Conservation (phyloP, 2,888 invertebrate species). For the Drosophila aldrichi region DNA sequence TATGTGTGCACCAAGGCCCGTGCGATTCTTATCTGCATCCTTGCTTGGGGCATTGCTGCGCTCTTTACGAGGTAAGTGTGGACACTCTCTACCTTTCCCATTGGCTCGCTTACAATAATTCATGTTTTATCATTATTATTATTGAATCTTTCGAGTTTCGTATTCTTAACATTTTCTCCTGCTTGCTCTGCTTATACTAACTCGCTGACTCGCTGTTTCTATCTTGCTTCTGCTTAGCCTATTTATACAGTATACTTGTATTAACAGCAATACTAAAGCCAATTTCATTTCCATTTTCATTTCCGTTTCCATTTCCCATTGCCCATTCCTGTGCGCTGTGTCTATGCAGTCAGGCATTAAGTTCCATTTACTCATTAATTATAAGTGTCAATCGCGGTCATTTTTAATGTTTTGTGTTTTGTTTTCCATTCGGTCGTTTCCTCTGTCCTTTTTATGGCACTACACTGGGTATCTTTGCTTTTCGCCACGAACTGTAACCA, state of each 20-base stretch:
- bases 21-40: slow-evolving; percentile 92
- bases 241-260: slow-evolving; percentile 7
- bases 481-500: neutral
- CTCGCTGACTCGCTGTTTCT: neutral
- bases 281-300: slow-evolving; percentile 19
- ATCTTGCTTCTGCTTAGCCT: neutral
- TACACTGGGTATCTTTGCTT: slow-evolving; percentile 3
- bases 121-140: slow-evolving; percentile 38
- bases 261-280: slow-evolving; percentile 14
- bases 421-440: slow-evolving; percentile 37
- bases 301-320: slow-evolving; percentile 17
- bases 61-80: slow-evolving; percentile 92
- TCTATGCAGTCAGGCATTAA: slow-evolving; percentile 67
- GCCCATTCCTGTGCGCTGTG: slow-evolving; percentile 39
- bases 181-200: slow-evolving; percentile 55
- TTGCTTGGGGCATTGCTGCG: slow-evolving; percentile 94
- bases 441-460: slow-evolving; percentile 21
- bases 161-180: slow-evolving; percentile 10
- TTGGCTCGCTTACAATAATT: slow-evolving; percentile 29
- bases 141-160: slow-evolving; percentile 6
- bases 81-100: neutral
- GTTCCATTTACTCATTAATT: slow-evolving; percentile 71
- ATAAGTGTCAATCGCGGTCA: slow-evolving; percentile 77
- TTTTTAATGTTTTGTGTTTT: slow-evolving; percentile 75
- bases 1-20: slow-evolving; percentile 95